Base-by-base conservation (phyloP, 2,113 vertebrate species). In the Xenopus laevis region DNA sequence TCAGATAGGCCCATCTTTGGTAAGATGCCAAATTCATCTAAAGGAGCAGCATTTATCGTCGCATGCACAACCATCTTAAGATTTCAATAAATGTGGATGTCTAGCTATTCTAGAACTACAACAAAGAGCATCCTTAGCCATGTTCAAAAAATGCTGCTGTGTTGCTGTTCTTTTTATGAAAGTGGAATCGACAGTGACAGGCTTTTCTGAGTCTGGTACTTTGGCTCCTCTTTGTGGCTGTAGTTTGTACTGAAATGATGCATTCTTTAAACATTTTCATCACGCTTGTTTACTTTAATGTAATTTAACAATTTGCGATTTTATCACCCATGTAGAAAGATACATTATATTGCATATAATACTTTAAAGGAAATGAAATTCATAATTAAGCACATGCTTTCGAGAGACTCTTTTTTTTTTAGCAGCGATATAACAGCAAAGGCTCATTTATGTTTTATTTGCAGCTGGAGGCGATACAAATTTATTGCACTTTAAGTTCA, bases 221-320 rank as follows among this genome's bases (percentile, higher is more conserved):
- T 64, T 18, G 62, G 71, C 71, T 55, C 71, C 71, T 50, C 71
- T 60, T 65, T 72, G 71, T 72, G 71, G 71, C 47, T 17, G 33
- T 40, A 40, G 33, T 40, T 40, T 40, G 33, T 40, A 40, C 5
- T 40, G 33, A 40, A 53, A 72, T 63, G 5, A 71, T 27, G 23
- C 45, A 20, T 66, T 66, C 47, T 47, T 66, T 50, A 27, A 27
- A 50, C 15, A 50, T 16, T 16, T 12, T 50, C 15, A 50, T 50
- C 15, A 7, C 47, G 15, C 20, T 66, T 50, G 46, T 66, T 15
- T 15, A 60, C 59, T 71, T 72, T 64, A 53, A 44, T 64, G 63
- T 64, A 55, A 53, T 50, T 64, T 72, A 65, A 55, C 27, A 64
- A 65, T 72, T 55, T 33, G 23, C 5, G 23, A 20, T 65, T 65